Conservation (phyloP, 2,113 vertebrate species). For the Daphoenositta chrysoptera region DNA sequence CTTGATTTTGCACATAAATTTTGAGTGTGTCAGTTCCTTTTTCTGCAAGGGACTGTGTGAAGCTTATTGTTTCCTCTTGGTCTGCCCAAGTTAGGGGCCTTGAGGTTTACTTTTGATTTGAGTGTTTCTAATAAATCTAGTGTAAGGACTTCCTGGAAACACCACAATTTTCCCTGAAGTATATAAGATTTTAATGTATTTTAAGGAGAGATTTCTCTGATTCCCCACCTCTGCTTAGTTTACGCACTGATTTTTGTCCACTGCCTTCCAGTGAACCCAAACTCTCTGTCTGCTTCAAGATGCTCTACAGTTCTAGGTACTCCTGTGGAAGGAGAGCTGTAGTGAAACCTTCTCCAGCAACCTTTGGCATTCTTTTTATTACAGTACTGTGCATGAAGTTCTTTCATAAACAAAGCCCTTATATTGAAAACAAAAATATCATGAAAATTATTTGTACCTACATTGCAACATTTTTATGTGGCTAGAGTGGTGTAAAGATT, state of each 20-base stretch:
- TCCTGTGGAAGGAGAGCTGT: neutral
- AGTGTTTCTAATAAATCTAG: neutral
- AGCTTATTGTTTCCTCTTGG: neutral
- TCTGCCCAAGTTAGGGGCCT: neutral
- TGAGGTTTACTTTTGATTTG: neutral
- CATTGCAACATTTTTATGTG: neutral
- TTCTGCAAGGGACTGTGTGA: fast-evolving
- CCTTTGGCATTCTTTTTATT: neutral
- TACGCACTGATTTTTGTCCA: neutral
- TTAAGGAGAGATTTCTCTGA: neutral
- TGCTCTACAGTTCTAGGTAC: neutral
- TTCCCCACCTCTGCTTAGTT: neutral
- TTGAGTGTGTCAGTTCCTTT: neutral
- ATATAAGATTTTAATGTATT: neutral
- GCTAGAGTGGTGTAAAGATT: neutral
- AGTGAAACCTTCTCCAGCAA: neutral
- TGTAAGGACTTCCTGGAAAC: neutral
- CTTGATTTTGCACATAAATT: neutral
- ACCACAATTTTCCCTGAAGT: neutral
- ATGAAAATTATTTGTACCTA: neutral
- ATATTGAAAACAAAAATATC: neutral
- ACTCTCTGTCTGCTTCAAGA: neutral
- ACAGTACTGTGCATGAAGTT: neutral
- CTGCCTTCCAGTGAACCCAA: neutral
- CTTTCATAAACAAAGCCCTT: neutral